Evolutionary conservation across 1,140 invertebrate genomes (phyloP).

Genomic region (Berghia stephanieae): DNA sequence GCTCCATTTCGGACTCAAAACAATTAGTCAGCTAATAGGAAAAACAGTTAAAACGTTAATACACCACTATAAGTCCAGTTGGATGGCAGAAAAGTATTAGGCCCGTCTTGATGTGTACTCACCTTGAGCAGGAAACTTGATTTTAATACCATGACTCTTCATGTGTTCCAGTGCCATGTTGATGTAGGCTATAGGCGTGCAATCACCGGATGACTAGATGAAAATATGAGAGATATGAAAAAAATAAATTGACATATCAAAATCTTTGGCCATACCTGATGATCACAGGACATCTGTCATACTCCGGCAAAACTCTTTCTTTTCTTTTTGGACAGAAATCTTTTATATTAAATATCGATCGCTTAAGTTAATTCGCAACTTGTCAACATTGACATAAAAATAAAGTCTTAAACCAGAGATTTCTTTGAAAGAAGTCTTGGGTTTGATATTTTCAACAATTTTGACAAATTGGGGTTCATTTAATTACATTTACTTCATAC

Average conservation of each 20-base stretch:
- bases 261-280: not conserved
- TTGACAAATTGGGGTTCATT: too few relatives aligned
- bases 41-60: not conserved
- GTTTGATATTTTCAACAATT: too few relatives aligned
- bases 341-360: not conserved
- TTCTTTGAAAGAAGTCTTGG: too few relatives aligned
- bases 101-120: slow-evolving; percentile 26
- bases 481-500: too few relatives aligned
- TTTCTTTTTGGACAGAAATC: not conserved
- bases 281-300: not conserved
- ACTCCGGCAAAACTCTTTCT: not conserved
- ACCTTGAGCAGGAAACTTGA: slow-evolving; percentile 54
- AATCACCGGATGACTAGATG: slow-evolving; percentile 32
- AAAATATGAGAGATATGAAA: not conserved
- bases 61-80: too few relatives aligned
- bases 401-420: too few relatives aligned
- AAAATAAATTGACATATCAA: not conserved
- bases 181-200: slow-evolving; percentile 40
- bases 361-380: too few relatives aligned
- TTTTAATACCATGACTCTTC: slow-evolving; percentile 51
- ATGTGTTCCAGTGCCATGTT: slow-evolving; percentile 51
- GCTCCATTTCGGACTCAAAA: too few relatives aligned
- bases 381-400: too few relatives aligned
- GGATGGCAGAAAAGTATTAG: too few relatives aligned
- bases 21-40: not conserved